A percentile compares a stretch with the other conserved stretches of the same genome.
These are phyloP conservation scores for Zootermopsis nevadensis DNA, from an alignment of 2,888 invertebrate genomes.

Conservation along the genomic window DNA sequence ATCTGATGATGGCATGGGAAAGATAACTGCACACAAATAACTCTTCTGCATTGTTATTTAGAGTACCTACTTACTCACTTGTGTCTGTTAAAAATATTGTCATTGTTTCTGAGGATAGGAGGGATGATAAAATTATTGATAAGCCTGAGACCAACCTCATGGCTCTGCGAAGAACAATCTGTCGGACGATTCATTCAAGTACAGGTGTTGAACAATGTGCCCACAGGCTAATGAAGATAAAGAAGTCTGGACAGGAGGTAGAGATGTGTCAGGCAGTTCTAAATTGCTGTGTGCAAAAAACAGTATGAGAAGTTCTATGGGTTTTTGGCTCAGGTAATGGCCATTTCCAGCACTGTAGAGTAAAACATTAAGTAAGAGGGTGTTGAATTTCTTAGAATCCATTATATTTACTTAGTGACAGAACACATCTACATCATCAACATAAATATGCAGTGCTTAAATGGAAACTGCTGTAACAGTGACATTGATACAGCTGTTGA, in stretches of 20 bases:
- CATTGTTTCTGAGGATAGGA: slow-evolving; percentile 52
- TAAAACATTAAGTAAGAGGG: too few relatives aligned
- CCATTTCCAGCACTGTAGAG: too few relatives aligned
- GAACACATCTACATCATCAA: too few relatives aligned
- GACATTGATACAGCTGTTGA: too few relatives aligned
- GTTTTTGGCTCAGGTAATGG: slow-evolving; percentile 80
- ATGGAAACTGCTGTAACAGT: too few relatives aligned
- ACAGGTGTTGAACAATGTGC: slow-evolving; percentile 99
- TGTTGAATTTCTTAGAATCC: too few relatives aligned
- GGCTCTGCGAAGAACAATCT: slow-evolving; percentile 92
- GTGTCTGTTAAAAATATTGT: neutral
- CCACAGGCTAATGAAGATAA: slow-evolving; percentile 97
- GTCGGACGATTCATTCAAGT: slow-evolving; percentile 97
- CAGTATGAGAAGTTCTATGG: slow-evolving; percentile 98
- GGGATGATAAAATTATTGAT: slow-evolving; percentile 80
- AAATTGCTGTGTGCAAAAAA: slow-evolving; percentile 98
- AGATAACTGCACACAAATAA: too few relatives aligned
- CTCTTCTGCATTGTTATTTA: too few relatives aligned
- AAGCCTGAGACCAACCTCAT: slow-evolving; percentile 97
- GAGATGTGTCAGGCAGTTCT: slow-evolving; percentile 99
- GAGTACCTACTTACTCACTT: too few relatives aligned
- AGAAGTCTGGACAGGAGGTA: slow-evolving; percentile 96
- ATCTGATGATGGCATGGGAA: too few relatives aligned
- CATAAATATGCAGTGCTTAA: too few relatives aligned
- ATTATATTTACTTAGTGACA: too few relatives aligned